Conservation (phyloP, 2,113 vertebrate genomes). For the Pandion haliaetus region DNA sequence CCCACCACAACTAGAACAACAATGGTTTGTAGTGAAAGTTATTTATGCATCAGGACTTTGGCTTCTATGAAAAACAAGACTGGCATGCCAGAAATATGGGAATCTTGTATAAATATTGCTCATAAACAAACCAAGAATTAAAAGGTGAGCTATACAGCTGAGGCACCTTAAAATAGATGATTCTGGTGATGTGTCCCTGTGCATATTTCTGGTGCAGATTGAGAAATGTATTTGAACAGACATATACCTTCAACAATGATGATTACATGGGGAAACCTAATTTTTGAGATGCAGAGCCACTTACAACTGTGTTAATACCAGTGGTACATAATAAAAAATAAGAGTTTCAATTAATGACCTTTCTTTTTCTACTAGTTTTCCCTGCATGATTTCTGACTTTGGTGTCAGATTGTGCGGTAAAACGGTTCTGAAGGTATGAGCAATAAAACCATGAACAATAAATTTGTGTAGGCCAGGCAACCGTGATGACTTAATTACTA, state of each 20-base stretch:
- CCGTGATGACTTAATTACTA: conserved; percentile 73
- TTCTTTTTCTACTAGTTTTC: conserved; percentile 48
- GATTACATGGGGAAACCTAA: conserved; percentile 6
- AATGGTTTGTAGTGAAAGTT: background rate
- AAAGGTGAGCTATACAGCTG: background rate
- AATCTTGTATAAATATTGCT: background rate
- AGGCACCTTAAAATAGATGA: background rate
- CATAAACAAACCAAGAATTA: background rate
- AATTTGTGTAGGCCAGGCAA: conserved; percentile 57
- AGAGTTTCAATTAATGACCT: conserved; percentile 56
- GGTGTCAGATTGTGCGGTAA: conserved; percentile 44
- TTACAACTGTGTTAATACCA: conserved; percentile 55
- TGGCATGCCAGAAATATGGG: background rate
- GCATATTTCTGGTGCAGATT: background rate
- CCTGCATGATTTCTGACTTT: conserved; percentile 54
- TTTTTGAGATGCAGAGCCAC: conserved; percentile 20
- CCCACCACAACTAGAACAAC: background rate
- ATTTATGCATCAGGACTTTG: background rate
- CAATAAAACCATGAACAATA: conserved; percentile 61
- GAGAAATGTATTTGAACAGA: conserved; percentile 5
- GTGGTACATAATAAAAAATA: conserved; percentile 33
- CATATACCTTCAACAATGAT: background rate
- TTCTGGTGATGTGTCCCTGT: background rate
- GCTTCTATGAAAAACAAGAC: background rate
- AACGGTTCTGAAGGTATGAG: conserved; percentile 47